Conservation (phyloP, 2,888 invertebrate genomes). For the Cynaeus angustus region DNA sequence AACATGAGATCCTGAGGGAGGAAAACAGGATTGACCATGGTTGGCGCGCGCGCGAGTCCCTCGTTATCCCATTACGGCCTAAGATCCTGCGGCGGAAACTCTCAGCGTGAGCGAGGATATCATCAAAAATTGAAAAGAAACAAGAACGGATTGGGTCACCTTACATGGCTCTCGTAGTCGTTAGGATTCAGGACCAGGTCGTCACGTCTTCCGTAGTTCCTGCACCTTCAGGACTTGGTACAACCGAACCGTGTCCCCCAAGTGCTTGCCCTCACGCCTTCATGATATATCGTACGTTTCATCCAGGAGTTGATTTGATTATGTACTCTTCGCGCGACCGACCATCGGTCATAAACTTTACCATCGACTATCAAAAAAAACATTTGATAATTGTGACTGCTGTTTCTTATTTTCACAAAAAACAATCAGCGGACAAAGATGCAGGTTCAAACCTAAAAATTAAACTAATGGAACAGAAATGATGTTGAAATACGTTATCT, state of each 20-base stretch:
- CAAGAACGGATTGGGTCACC: slow-evolving; percentile 56
- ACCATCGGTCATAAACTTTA: slow-evolving; percentile 42
- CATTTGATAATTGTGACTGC: not conserved
- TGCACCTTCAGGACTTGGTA: slow-evolving; percentile 49
- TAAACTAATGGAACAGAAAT: no score
- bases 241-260: slow-evolving; percentile 49
- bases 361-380: slow-evolving; percentile 21
- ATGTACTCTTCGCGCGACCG: slow-evolving; percentile 46
- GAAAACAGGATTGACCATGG: slow-evolving; percentile 40
- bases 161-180: slow-evolving; percentile 51
- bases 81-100: slow-evolving; percentile 51
- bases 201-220: slow-evolving; percentile 57
- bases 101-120: slow-evolving; percentile 55
- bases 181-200: slow-evolving; percentile 59
- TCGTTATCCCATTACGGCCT: slow-evolving; percentile 50
- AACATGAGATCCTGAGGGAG: slow-evolving; percentile 33
- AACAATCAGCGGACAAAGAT: no score
- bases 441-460: no score
- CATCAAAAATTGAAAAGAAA: slow-evolving; percentile 62
- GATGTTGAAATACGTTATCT: no score
- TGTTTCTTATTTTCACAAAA: no score
- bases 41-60: slow-evolving; percentile 29
- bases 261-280: slow-evolving; percentile 43
- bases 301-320: slow-evolving; percentile 51
- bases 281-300: slow-evolving; percentile 47